Evolutionary conservation across 2,113 vertebrate genomes (phyloP).

Genomic region (Taxidea taxus): DNA sequence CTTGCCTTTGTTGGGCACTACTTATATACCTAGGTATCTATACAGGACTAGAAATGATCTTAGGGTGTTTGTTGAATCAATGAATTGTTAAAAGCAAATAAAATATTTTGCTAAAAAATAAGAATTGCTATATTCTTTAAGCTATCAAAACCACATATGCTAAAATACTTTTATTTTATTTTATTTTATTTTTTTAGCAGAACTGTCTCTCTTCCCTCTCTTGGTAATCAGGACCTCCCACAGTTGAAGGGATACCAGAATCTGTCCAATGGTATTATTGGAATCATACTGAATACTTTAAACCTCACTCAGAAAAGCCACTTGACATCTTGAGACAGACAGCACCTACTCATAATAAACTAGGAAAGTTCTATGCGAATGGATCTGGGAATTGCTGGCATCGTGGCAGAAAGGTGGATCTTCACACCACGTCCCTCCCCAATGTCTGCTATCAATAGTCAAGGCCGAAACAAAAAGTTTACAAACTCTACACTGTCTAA

Average conservation of each 20-base stretch:
- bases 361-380: background rate
- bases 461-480: background rate
- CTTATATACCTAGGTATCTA: background rate
- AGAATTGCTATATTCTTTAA: background rate
- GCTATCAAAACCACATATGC: background rate
- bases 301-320: background rate
- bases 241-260: background rate
- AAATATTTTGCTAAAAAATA: background rate
- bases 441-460: background rate
- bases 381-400: background rate
- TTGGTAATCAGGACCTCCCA: background rate
- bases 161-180: background rate
- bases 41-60: background rate
- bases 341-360: background rate
- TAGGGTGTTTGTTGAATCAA: background rate
- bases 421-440: background rate
- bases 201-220: background rate
- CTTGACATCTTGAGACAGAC: background rate
- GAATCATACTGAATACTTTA: background rate
- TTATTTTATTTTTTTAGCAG: background rate
- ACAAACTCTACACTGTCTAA: background rate
- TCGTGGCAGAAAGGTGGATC: background rate
- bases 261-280: background rate
- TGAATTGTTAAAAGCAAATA: background rate
- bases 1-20: background rate